Conservation (phyloP, 2,888 invertebrate species). For the Hyposoter dolosus region DNA sequence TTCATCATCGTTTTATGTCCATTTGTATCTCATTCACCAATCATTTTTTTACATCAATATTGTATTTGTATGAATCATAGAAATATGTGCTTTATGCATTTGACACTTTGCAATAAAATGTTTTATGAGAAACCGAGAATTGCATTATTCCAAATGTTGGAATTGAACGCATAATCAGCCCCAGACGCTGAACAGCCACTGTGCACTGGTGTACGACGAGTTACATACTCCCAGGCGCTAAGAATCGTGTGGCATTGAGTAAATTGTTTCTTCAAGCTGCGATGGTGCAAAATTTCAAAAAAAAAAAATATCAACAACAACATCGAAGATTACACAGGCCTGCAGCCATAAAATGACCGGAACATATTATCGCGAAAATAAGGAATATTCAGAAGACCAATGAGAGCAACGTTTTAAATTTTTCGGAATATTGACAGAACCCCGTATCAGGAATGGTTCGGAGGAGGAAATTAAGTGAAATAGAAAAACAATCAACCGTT, state of each 20-base stretch:
- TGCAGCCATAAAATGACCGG: too few relatives aligned
- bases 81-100: neutral
- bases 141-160: neutral
- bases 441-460: neutral
- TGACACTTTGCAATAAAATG: neutral
- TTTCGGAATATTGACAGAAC: neutral
- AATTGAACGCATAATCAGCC: neutral
- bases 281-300: neutral
- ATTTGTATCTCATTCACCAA: neutral
- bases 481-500: neutral
- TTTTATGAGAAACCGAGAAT: neutral
- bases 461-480: neutral
- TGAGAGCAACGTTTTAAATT: neutral
- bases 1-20: neutral
- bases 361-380: neutral
- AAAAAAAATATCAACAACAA: too few relatives aligned
- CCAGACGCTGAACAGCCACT: neutral
- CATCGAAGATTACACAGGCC: neutral
- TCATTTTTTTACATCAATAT: neutral
- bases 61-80: neutral
- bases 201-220: conserved; percentile 9
- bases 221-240: conserved; percentile 19
- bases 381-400: neutral
- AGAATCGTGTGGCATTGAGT: neutral
- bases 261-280: neutral